Evolutionary conservation across 2,888 invertebrate genomes (phyloP).

Genomic region (Antheraea yamamai): DNA sequence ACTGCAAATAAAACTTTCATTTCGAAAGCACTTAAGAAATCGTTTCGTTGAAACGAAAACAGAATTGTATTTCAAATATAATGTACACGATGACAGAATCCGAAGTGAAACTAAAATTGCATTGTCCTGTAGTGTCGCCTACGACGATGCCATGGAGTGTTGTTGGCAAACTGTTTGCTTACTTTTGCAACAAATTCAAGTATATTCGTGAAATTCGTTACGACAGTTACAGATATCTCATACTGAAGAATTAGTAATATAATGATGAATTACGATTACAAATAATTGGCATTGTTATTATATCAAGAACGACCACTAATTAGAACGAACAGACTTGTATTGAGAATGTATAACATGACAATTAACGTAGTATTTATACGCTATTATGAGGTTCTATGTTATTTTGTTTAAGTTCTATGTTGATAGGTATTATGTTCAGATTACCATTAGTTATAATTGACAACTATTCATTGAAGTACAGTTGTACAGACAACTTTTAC

Average conservation of each 20-base stretch:
- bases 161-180: slow-evolving; percentile 7
- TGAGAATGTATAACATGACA: no score
- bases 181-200: slow-evolving; percentile 1
- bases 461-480: no score
- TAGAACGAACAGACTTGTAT: neutral
- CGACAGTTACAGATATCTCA: neutral
- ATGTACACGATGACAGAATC: slow-evolving; percentile 13
- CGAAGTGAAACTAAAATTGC: slow-evolving; percentile 14
- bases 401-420: no score
- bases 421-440: no score
- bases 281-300: neutral
- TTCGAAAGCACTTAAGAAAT: slow-evolving; percentile 14
- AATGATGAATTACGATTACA: neutral
- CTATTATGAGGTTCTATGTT: no score
- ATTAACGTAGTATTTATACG: no score
- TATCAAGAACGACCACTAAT: neutral
- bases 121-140: slow-evolving; percentile 12
- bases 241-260: neutral
- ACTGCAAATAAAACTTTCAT: slow-evolving; percentile 3
- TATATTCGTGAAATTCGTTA: neutral
- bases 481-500: no score
- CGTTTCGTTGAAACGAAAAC: slow-evolving; percentile 10
- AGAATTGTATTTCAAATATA: slow-evolving; percentile 16
- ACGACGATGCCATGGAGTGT: neutral
- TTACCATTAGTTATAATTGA: no score